A percentile compares a stretch with the other conserved stretches of the same genome.
These are phyloP conservation scores for Dysmachus trigonus DNA, from an alignment of 2,888 invertebrate species.

Conservation along the genomic window DNA sequence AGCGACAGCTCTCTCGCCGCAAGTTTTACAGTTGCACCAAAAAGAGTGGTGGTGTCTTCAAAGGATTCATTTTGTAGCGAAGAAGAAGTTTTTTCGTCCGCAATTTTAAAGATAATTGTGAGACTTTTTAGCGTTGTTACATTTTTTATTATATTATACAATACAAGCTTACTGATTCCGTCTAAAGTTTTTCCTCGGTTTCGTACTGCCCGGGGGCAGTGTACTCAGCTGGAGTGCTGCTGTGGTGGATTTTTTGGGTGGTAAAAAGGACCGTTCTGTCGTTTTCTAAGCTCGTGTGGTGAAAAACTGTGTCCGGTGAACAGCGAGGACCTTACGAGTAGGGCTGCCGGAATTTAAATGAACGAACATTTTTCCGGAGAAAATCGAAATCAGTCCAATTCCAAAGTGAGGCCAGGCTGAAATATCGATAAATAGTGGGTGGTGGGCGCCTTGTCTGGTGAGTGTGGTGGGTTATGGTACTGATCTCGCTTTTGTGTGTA, in stretches of 20 bases:
- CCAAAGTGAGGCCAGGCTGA: neutral
- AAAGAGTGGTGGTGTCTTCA: slow-evolving; percentile 8
- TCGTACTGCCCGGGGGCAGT: slow-evolving; percentile 50
- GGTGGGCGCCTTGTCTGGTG: neutral
- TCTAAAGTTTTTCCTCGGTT: slow-evolving; percentile 65
- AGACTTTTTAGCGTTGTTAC: neutral
- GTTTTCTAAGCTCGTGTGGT: slow-evolving; percentile 23
- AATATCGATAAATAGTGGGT: slow-evolving; percentile 39
- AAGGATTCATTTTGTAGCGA: neutral
- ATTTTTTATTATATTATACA: neutral
- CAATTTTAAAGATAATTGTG: neutral
- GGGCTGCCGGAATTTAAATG: neutral
- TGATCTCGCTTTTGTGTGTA: neutral
- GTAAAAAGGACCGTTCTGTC: slow-evolving; percentile 36
- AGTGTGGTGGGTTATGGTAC: neutral
- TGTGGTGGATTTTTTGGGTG: slow-evolving; percentile 43
- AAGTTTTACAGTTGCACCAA: slow-evolving; percentile 29
- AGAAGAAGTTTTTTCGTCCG: neutral
- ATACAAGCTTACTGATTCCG: slow-evolving; percentile 58
- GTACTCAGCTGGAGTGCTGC: neutral
- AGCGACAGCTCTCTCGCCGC: slow-evolving; percentile 13
- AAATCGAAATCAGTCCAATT: slow-evolving; percentile 28
- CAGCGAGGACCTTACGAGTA: neutral
- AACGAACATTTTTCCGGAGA: neutral
- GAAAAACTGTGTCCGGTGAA: neutral